Evolutionary conservation across 2,797 vertebrate species (phyloP).

Genomic region (Cyprinodon diabolis): DNA sequence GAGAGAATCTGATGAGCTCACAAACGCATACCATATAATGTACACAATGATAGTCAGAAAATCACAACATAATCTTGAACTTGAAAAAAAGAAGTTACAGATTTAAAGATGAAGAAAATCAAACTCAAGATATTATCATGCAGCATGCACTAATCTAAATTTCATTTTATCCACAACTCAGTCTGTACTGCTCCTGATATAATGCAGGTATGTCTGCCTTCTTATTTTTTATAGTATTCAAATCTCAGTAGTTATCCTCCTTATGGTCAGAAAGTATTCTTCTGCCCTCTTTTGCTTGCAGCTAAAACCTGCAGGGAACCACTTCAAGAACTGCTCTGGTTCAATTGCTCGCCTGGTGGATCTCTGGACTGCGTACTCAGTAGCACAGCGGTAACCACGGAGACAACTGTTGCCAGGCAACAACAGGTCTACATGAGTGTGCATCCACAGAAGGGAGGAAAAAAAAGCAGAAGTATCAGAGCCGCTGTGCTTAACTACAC

Average conservation of each 20-base stretch:
- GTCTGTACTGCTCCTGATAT: not conserved
- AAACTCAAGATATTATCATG: not conserved
- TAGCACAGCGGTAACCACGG: conserved; percentile 82
- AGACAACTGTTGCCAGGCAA: conserved; percentile 85
- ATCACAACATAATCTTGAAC: too few species aligned
- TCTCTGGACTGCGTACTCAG: conserved; percentile 77
- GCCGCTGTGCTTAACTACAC: conserved; percentile 61
- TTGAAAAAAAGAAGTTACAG: not conserved
- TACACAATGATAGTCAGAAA: not conserved
- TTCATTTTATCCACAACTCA: not conserved
- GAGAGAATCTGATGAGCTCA: not conserved
- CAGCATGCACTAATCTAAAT: not conserved
- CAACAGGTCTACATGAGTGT: conserved; percentile 75
- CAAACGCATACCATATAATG: not conserved
- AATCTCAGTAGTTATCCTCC: conserved; percentile 1
- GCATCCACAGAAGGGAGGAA: conserved; percentile 40
- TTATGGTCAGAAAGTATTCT: conserved; percentile 4
- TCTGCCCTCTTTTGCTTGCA: conserved; percentile 16
- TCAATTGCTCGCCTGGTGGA: conserved; percentile 73
- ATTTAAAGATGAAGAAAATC: not conserved
- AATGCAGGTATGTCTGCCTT: not conserved
- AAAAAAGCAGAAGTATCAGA: conserved; percentile 59
- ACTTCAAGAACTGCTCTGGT: conserved; percentile 56
- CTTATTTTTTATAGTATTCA: not conserved
- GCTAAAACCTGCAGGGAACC: conserved; percentile 41